Percentiles rank a stretch among this genome's conserved stretches.
Evolutionary conservation across 2,888 invertebrate genomes (phyloP).

Genomic region (Thecophora atra): DNA sequence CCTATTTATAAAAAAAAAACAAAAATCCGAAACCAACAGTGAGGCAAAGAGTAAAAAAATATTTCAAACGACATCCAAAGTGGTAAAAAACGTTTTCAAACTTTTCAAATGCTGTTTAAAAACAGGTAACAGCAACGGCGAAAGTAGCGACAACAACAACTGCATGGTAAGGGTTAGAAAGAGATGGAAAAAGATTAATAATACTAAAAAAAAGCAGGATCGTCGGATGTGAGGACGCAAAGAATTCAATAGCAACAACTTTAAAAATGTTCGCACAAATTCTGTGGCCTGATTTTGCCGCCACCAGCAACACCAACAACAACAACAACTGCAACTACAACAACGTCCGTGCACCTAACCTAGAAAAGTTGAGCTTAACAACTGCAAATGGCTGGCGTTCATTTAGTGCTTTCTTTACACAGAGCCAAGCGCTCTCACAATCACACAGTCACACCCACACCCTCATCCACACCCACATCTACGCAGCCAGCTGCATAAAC

Average conservation of each 20-base stretch:
- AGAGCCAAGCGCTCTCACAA: not conserved
- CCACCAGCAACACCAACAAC: not conserved
- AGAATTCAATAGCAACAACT: constrained; percentile 9
- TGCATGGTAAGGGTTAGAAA: not conserved
- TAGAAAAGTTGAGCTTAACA: constrained; percentile 10
- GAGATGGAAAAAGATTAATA: not conserved
- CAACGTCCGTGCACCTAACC: not conserved
- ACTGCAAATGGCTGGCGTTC: constrained; percentile 8
- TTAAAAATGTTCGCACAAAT: not conserved
- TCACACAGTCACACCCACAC: not conserved
- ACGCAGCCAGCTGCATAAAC: not conserved
- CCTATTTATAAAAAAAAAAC: not conserved
- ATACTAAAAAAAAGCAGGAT: not conserved
- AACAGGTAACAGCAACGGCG: not conserved
- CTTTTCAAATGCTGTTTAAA: not conserved
- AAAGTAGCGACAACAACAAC: not conserved
- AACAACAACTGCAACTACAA: not conserved
- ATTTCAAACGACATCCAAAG: constrained; percentile 6
- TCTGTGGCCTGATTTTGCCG: constrained; percentile 15
- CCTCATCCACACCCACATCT: not conserved
- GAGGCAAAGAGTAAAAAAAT: not conserved
- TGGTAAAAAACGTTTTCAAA: constrained; percentile 1
- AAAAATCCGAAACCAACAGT: not conserved
- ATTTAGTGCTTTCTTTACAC: constrained; percentile 29
- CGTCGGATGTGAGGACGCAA: not conserved